Evolutionary conservation across 2,888 invertebrate species (phyloP).

Genomic region (Stictocephala bisonia): DNA sequence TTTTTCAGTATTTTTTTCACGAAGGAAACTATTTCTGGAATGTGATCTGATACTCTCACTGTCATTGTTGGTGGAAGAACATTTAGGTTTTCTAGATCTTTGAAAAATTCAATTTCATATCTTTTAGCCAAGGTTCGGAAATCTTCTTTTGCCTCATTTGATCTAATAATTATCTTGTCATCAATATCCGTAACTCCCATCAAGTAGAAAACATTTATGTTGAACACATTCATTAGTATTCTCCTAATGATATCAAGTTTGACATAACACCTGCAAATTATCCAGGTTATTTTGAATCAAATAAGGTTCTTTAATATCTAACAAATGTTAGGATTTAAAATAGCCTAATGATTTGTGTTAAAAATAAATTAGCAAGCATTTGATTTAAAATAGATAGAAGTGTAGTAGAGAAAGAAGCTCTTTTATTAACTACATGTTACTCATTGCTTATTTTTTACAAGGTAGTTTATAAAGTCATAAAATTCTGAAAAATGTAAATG

Average conservation of each 20-base stretch:
- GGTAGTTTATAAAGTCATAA: too few relatives aligned
- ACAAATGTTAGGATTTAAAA: too few relatives aligned
- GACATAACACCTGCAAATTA: conserved; percentile 78
- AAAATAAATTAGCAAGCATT: neutral
- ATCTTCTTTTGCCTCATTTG: conserved; percentile 70
- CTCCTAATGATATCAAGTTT: conserved; percentile 89
- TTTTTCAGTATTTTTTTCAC: conserved; percentile 74
- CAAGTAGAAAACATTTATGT: conserved; percentile 80
- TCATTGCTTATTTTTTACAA: too few relatives aligned
- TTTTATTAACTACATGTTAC: too few relatives aligned
- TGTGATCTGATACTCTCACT: conserved; percentile 83
- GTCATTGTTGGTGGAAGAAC: conserved; percentile 77
- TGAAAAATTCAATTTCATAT: conserved; percentile 86
- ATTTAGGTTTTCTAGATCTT: conserved; percentile 78
- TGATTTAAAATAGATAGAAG: too few relatives aligned
- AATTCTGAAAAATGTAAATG: too few relatives aligned
- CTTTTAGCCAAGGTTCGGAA: conserved; percentile 70
- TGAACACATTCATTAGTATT: conserved; percentile 80
- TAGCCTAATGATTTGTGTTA: too few relatives aligned
- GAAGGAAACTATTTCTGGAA: conserved; percentile 81
- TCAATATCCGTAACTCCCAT: conserved; percentile 96
- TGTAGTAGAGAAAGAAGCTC: too few relatives aligned
- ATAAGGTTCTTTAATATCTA: too few relatives aligned
- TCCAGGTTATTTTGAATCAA: too few relatives aligned
- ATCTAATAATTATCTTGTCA: conserved; percentile 89